A percentile compares a stretch with the other conserved stretches of the same genome.
Evolutionary conservation across 2,888 invertebrate genomes (phyloP).

Genomic region (Steromphala cineraria): DNA sequence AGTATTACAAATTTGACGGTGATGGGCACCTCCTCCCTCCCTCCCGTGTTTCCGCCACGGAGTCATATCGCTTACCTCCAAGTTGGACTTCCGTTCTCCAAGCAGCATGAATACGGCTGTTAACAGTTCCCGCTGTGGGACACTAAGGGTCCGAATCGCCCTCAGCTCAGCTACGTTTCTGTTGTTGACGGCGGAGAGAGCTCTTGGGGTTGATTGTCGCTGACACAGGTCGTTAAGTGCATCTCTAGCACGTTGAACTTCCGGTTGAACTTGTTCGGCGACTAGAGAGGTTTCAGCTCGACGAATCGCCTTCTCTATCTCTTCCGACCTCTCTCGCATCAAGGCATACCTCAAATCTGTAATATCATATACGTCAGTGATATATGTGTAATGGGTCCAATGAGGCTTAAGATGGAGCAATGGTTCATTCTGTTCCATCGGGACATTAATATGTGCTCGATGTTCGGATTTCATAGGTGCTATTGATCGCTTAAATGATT

Average conservation of each 20-base stretch:
- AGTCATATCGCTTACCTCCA: background rate
- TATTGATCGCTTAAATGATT: too few species aligned
- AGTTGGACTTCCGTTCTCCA: background rate
- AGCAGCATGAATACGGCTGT: background rate
- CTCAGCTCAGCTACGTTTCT: background rate
- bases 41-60: too few species aligned
- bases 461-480: too few species aligned
- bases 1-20: too few species aligned
- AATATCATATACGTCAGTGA: background rate
- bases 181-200: background rate
- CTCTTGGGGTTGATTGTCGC: background rate
- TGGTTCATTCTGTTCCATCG: too few species aligned
- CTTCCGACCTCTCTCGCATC: background rate
- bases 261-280: background rate
- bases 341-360: background rate
- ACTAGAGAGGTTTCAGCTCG: background rate
- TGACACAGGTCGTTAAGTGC: background rate
- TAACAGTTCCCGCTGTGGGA: background rate
- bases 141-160: background rate
- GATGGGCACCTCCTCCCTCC: too few species aligned
- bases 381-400: too few species aligned
- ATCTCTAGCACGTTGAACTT: background rate
- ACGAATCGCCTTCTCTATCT: background rate
- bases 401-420: too few species aligned
- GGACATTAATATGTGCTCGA: too few species aligned